phyloP scores from a whole-genome alignment of 2,113 vertebrate species.

The Zapus hudsonius region DNA sequence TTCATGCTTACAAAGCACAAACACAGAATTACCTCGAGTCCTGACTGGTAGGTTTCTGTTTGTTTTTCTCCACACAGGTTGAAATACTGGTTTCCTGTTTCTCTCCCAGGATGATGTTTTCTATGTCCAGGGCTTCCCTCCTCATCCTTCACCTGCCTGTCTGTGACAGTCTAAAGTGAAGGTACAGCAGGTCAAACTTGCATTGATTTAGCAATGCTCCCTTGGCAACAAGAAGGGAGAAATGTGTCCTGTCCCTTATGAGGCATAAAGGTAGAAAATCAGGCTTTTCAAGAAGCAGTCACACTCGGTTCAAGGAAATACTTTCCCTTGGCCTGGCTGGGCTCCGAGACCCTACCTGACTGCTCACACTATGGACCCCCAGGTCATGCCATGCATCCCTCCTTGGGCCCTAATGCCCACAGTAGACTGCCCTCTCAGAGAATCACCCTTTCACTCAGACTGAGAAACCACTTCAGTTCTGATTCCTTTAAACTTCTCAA shows the following conservation, averaged over 20 bases:
- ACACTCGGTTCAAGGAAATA: not conserved
- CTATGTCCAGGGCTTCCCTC: not conserved
- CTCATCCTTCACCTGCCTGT: slow-evolving; percentile 11
- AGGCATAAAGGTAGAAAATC: slow-evolving; percentile 56
- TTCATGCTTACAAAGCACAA: slow-evolving; percentile 51
- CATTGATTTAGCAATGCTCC: slow-evolving; percentile 64
- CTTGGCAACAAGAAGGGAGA: not conserved
- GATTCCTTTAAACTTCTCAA: not conserved
- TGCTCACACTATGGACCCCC: not conserved
- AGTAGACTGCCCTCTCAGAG: not conserved
- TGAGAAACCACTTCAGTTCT: not conserved
- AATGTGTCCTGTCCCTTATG: not conserved
- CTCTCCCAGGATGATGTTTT: slow-evolving; percentile 28
- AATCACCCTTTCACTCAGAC: not conserved
- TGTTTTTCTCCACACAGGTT: slow-evolving; percentile 38
- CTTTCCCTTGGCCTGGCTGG: not conserved
- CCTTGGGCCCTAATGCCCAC: accelerated
- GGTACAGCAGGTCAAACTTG: slow-evolving; percentile 33
- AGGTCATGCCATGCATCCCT: not conserved
- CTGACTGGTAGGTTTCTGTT: slow-evolving; percentile 27
- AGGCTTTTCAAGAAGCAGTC: slow-evolving; percentile 16
- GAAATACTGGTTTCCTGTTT: slow-evolving; percentile 27
- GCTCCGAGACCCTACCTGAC: not conserved
- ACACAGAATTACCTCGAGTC: slow-evolving; percentile 48
- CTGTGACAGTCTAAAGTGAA: slow-evolving; percentile 60